Base-by-base conservation (phyloP, 2,888 invertebrate species). In the Agrilus mali region DNA sequence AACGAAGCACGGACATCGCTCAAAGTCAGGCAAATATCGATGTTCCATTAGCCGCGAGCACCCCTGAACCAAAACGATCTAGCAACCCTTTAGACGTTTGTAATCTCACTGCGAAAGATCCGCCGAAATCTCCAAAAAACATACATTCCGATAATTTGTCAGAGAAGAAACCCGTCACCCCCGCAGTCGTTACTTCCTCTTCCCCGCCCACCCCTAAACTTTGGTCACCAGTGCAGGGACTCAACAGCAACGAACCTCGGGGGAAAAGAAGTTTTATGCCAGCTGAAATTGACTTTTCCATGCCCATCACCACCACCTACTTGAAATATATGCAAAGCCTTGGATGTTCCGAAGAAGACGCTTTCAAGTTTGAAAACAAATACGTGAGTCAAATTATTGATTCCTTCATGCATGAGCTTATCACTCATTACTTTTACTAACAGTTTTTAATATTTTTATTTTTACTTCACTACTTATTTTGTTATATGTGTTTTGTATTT, bases 261-360 rank as follows among this genome's bases (percentile, higher is more conserved):
- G 46, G 52, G 40, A 49, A 51, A 42, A 53, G 47, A 46, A 43
- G 58, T 37, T 51, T 65, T 43, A 59, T 61, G 51, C 58, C 69
- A 20, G 72, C 71, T 27, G 74, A 76, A 47, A 78, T 84, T 51
- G 86, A 87, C 69, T 86, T 82, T 71, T 86, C 85, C 58, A 77
- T 90, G 58, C 90, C 92, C 38, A 89, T 90, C 54, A 92, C 90
- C 38, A 88, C 89, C 41, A 86, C 88, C 32, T 90, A 90, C 68
- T 71, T 92, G 65, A 87, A 86, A 63, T 80, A 86, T 59, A 86
- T 87, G 73, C 73, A 85, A 61, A 83, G 75, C 63, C 71, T 86
- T 65, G 80, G 78, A 44, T 66, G 78, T 55, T 66, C 72, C 59
- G 74, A 78, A 61, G 73, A 76, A 57, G 73, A 78, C 57, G 75